phyloP scores from a whole-genome alignment of 2,797 vertebrate species.

The Gambusia yucatana region DNA sequence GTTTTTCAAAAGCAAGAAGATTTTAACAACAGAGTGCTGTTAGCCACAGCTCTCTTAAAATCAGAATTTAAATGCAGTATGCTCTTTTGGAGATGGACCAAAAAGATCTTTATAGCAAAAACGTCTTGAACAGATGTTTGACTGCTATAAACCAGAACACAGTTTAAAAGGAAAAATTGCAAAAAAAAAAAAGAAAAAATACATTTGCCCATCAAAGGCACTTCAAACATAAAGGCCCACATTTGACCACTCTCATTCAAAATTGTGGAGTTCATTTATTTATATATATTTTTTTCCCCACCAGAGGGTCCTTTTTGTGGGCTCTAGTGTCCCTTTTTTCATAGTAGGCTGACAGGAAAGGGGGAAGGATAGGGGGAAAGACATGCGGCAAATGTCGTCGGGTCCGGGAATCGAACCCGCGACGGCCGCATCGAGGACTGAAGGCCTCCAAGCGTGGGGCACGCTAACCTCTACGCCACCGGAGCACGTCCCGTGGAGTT shows the following conservation, averaged over 20 bases:
- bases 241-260: neutral
- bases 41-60: neutral
- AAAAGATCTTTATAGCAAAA: neutral
- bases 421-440: too few species aligned
- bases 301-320: too few species aligned
- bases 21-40: neutral
- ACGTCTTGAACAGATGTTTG: neutral
- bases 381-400: too few species aligned
- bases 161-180: neutral
- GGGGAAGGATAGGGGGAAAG: too few species aligned
- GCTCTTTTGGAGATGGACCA: neutral
- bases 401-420: too few species aligned
- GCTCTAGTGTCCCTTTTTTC: too few species aligned
- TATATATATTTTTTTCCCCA: too few species aligned
- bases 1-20: neutral
- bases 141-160: neutral
- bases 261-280: neutral
- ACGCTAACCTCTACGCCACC: too few species aligned
- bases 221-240: neutral
- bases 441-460: too few species aligned
- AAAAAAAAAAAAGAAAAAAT: neutral
- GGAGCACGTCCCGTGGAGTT: neutral
- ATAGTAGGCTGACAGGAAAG: too few species aligned
- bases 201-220: neutral
- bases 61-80: neutral